Base-by-base conservation (phyloP, 1,140 invertebrate species). In the Acromyrmex heyeri region DNA sequence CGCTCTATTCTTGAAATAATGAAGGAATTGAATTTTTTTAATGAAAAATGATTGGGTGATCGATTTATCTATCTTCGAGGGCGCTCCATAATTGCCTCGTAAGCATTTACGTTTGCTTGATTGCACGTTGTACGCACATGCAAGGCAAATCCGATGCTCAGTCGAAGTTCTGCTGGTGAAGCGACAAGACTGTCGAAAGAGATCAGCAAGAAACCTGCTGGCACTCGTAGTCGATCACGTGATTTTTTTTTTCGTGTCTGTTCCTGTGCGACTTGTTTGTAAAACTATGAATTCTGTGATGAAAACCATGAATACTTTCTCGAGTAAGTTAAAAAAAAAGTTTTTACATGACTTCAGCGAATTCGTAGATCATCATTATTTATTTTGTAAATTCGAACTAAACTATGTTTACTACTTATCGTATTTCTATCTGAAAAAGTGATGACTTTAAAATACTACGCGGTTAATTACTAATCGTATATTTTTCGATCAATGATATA, bases 71-170 rank as follows among this genome's bases (percentile, higher is more conserved):
- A 7, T 67, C 10, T 16, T 38, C 27, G 44, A 21, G 18, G 24
- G 14, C 5, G 27, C 24, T 81, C 10, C n/a, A 57, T 30, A n/a
- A 38, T 57, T 73, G 34, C 24, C 18, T 83, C 21, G 69, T 65
- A 64, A 85, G 72, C 38, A 1, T 76, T 48, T 38, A 73, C 38
- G 34, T 83, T 85, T 78, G 64, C 38, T 2, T 21, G 34, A 16
- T 38, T 34, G 38, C 30, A 44, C 24, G 34, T 48, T 38, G 57
- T 34, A 65, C 24, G 24, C 21, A 24, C 65, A 48, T 48, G 30
- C 30, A 12, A 85, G 38, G 38, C 55, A 27, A 34, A 53, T 55
- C 18, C 30, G 18, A 65, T 30, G 48, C 12, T 85, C 75, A 85
- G 82, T 85, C 73, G 48, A 50, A 18, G 59, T 53, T 57, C 8